These are phyloP conservation scores for Heterotis niloticus DNA, from an alignment of 2,113 vertebrate genomes.

Conservation along the genomic window DNA sequence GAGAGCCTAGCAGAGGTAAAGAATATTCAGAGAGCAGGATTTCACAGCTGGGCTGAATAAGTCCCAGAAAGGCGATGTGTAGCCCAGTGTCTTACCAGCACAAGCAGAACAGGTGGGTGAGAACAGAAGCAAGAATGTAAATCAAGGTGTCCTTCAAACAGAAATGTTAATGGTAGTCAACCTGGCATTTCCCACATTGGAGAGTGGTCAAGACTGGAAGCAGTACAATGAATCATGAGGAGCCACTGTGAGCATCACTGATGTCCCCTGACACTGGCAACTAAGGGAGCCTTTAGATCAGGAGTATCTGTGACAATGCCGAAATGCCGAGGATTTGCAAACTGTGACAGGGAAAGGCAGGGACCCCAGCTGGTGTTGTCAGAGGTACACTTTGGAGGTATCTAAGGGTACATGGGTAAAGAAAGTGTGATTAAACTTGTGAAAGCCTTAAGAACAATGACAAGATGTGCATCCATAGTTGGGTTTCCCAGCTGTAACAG, in stretches of 20 bases:
- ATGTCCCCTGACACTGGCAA: background rate
- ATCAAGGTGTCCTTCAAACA: background rate
- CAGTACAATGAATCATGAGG: background rate
- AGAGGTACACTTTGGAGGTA: background rate
- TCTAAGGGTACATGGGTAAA: background rate
- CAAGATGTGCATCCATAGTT: too few species aligned
- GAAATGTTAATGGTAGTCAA: background rate
- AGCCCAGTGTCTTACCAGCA: background rate
- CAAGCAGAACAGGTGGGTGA: background rate
- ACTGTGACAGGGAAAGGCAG: background rate
- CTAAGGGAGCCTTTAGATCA: background rate
- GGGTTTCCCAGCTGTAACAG: background rate
- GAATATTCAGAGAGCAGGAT: background rate
- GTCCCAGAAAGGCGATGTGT: background rate
- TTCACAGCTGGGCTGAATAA: background rate
- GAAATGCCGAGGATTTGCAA: background rate
- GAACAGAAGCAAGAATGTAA: background rate
- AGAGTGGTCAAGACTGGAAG: background rate
- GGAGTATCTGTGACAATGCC: too few species aligned
- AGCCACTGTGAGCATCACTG: background rate
- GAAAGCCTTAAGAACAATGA: background rate
- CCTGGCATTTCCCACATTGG: background rate
- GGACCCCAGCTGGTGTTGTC: background rate
- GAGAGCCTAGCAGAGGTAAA: background rate
- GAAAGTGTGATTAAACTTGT: background rate